phyloP scores from a whole-genome alignment of 1,140 invertebrate species.

The Cataglyphis hispanica region DNA sequence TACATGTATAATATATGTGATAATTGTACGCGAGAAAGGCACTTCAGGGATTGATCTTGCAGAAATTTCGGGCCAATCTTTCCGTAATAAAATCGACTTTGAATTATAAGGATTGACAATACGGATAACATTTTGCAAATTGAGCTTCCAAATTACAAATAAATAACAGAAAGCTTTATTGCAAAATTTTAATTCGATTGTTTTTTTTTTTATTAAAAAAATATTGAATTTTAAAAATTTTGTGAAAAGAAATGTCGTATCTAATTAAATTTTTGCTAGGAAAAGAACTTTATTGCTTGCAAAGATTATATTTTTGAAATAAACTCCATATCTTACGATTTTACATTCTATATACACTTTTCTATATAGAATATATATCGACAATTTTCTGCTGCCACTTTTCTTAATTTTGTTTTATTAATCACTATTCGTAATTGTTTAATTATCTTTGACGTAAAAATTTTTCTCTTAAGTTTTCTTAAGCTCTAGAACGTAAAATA shows the following conservation, averaged over 20 bases:
- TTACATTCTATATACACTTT: background rate
- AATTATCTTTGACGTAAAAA: background rate
- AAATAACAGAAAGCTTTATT: background rate
- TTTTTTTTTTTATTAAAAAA: background rate
- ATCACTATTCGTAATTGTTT: conserved; percentile 17
- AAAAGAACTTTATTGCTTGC: background rate
- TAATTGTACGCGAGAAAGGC: conserved; percentile 8
- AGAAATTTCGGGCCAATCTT: background rate
- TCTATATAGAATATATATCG: background rate
- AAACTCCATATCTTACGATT: background rate
- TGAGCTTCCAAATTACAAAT: background rate
- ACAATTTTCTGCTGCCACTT: background rate
- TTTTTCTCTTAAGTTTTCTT: background rate
- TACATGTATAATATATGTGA: background rate
- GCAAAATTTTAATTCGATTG: conserved; percentile 11
- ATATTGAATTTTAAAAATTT: background rate
- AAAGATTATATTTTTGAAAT: background rate
- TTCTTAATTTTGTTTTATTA: conserved; percentile 4
- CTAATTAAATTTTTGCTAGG: background rate
- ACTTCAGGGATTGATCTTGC: background rate
- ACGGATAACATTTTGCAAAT: background rate
- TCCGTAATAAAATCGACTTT: background rate
- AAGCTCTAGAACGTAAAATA: conserved; percentile 7
- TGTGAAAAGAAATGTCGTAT: background rate
- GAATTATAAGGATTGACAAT: conserved; percentile 6